Percentiles rank a stretch among this genome's conserved stretches.
Evolutionary conservation across 2,797 vertebrate species (phyloP).

Genomic region (Dallia pectoralis): DNA sequence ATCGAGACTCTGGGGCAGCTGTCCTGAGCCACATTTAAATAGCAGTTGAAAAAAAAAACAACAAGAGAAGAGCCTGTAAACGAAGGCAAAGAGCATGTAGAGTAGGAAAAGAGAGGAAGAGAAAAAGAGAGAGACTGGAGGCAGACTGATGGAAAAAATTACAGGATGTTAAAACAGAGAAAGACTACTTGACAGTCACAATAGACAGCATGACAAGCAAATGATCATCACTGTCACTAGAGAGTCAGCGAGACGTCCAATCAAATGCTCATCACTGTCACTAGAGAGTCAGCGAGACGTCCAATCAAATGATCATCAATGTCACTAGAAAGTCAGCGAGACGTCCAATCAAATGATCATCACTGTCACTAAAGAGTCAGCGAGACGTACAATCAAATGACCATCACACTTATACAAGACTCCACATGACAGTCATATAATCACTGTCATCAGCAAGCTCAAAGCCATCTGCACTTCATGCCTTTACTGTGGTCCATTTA

Average conservation of each 20-base stretch:
- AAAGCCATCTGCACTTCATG: not conserved
- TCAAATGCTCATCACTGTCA: not conserved
- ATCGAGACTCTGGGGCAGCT: constrained; percentile 3
- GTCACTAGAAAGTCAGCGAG: not conserved
- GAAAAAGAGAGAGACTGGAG: not conserved
- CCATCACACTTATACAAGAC: not conserved
- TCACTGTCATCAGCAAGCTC: not conserved
- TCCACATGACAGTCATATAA: constrained; percentile 1
- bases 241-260: not conserved
- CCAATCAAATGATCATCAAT: not conserved
- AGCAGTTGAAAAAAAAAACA: not conserved
- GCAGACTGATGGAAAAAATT: not conserved
- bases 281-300: not conserved
- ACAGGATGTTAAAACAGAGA: not conserved
- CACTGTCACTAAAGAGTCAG: not conserved
- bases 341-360: not conserved
- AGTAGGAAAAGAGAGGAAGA: not conserved
- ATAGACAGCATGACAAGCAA: not conserved
- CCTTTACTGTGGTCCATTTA: not conserved
- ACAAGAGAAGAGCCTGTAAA: not conserved
- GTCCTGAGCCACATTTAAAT: not conserved
- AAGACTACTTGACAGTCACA: not conserved
- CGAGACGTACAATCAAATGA: not conserved
- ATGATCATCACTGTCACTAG: not conserved
- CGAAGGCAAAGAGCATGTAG: no score